Evolutionary conservation across 2,888 invertebrate genomes (phyloP).

Genomic region (Theodoxus fluviatilis): DNA sequence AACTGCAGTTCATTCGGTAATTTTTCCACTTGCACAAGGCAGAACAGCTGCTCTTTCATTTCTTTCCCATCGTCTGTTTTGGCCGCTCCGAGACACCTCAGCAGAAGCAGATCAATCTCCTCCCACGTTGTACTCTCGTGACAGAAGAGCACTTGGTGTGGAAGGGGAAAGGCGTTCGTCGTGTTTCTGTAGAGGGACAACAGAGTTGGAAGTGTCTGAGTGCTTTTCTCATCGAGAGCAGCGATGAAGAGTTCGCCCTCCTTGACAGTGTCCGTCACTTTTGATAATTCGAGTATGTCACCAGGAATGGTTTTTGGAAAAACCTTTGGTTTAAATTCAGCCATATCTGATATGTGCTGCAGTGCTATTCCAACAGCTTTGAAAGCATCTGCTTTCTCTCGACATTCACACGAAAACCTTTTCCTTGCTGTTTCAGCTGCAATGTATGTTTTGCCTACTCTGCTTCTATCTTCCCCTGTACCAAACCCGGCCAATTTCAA

Average conservation of each 20-base stretch:
- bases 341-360: slow-evolving; percentile 27
- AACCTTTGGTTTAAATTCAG: slow-evolving; percentile 4
- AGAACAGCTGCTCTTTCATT: slow-evolving; percentile 29
- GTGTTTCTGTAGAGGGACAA: slow-evolving; percentile 38
- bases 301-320: slow-evolving; percentile 11
- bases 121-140: slow-evolving; percentile 36
- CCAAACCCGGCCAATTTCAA: slow-evolving; percentile 30
- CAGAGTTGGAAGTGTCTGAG: slow-evolving; percentile 35
- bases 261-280: slow-evolving; percentile 35
- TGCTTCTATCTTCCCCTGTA: neutral
- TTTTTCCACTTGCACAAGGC: slow-evolving; percentile 40
- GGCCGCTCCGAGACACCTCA: slow-evolving; percentile 35
- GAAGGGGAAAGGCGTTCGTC: slow-evolving; percentile 36
- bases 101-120: slow-evolving; percentile 38
- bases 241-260: slow-evolving; percentile 34
- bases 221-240: slow-evolving; percentile 36
- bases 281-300: neutral
- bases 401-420: too few relatives aligned
- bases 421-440: neutral
- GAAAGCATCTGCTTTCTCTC: neutral
- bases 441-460: neutral
- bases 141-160: slow-evolving; percentile 42
- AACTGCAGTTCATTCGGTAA: slow-evolving; percentile 39
- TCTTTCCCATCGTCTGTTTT: neutral
- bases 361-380: slow-evolving; percentile 30